Conservation (phyloP, 2,888 invertebrate genomes). For the Athalia rosae region DNA sequence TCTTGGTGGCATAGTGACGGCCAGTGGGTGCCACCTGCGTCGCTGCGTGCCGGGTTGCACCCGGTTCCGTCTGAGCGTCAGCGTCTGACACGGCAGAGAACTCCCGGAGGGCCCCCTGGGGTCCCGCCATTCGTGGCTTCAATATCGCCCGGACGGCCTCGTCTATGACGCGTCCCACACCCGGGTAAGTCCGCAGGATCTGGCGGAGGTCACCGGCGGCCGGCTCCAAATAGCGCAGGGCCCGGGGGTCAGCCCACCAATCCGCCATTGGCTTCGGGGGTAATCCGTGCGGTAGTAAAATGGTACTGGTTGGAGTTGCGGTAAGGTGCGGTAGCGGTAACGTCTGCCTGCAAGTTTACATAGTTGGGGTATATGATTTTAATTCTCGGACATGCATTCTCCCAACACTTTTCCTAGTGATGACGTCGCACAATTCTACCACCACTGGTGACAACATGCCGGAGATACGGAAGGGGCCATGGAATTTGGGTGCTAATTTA, state of each 20-base stretch:
- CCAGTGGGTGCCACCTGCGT: too few relatives aligned
- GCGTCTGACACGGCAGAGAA: too few relatives aligned
- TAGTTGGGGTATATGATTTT: slow-evolving; percentile 8
- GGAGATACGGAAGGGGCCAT: slow-evolving; percentile 48
- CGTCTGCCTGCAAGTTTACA: background rate
- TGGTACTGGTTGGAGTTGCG: slow-evolving; percentile 10
- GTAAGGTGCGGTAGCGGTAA: background rate
- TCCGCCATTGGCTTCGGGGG: background rate
- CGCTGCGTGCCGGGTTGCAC: too few relatives aligned
- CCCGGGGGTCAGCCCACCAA: background rate
- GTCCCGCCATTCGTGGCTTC: background rate
- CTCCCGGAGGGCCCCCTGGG: background rate
- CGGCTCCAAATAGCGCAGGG: background rate
- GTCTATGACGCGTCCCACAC: background rate
- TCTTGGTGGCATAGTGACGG: too few relatives aligned
- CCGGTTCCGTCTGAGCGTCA: too few relatives aligned
- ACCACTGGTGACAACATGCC: slow-evolving; percentile 36
- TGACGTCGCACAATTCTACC: background rate
- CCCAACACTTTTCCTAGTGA: background rate
- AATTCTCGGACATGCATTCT: slow-evolving; percentile 34
- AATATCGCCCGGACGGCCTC: background rate
- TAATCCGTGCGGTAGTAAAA: background rate
- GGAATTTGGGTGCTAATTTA: slow-evolving; percentile 51
- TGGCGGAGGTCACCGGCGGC: background rate
- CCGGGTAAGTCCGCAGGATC: background rate